These are phyloP conservation scores for Eleginops maclovinus DNA, from an alignment of 2,113 vertebrate genomes.

Conservation along the genomic window DNA sequence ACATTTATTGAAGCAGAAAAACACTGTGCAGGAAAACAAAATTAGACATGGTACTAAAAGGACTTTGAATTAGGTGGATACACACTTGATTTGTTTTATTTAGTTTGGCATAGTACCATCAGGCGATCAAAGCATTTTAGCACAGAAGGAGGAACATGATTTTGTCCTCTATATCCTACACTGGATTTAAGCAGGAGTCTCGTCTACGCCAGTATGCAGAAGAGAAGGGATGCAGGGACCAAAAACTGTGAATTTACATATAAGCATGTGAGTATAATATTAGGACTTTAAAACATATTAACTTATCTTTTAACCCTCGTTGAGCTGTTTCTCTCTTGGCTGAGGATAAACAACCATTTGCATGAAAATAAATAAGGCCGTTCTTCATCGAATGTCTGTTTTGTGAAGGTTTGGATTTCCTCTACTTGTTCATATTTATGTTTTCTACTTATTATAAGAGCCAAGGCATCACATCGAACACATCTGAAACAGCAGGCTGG, in stretches of 20 bases:
- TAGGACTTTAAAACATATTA: not conserved
- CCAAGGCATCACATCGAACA: constrained; percentile 38
- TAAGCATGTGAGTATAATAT: not conserved
- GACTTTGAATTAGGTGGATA: not conserved
- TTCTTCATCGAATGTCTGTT: not conserved
- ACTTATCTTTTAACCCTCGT: not conserved
- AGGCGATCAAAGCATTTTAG: not conserved
- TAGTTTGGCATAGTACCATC: not conserved
- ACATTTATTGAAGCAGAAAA: not conserved
- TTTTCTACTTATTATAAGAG: not conserved
- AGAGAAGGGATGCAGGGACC: not conserved
- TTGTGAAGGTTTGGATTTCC: not conserved
- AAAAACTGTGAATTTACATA: not conserved
- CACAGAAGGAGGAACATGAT: not conserved
- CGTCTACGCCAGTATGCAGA: not conserved
- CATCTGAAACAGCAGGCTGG: constrained; percentile 57
- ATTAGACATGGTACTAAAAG: not conserved
- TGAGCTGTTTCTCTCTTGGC: too few species aligned
- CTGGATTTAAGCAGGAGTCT: not conserved
- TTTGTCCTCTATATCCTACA: not conserved
- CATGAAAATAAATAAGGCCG: too few species aligned
- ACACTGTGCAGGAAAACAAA: not conserved
- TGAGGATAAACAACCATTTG: too few species aligned
- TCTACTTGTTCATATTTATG: not conserved
- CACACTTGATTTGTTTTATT: not conserved